Evolutionary conservation across 1,140 invertebrate genomes (phyloP).

Genomic region (Cyclina sinensis): DNA sequence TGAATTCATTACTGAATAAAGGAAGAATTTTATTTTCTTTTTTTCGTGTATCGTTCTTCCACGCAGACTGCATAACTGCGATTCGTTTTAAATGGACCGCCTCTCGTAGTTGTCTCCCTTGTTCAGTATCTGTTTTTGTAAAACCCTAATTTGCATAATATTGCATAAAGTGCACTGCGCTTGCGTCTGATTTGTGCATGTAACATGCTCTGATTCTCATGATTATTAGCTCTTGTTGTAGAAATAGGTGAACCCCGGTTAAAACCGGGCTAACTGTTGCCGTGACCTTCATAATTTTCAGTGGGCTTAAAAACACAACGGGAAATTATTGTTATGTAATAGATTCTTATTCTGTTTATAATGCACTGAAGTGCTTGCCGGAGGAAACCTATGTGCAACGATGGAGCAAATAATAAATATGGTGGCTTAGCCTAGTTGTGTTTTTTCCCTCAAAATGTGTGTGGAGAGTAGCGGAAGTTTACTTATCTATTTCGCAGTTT

Average conservation of each 20-base stretch:
- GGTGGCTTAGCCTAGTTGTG: conserved; percentile 36
- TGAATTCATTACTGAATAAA: too few species aligned
- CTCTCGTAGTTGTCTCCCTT: not conserved
- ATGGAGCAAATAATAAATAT: conserved; percentile 16
- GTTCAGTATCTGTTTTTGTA: not conserved
- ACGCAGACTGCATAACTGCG: not conserved
- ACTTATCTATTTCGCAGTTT: not conserved
- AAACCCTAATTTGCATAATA: conserved; percentile 30
- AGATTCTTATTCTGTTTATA: not conserved
- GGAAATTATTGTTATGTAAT: conserved; percentile 1
- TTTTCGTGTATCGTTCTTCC: too few species aligned
- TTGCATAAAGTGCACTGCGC: conserved; percentile 28
- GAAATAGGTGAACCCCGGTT: conserved; percentile 17
- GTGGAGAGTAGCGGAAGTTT: not conserved
- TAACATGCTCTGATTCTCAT: conserved; percentile 25
- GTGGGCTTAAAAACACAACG: too few species aligned
- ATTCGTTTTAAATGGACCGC: not conserved
- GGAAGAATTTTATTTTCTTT: too few species aligned
- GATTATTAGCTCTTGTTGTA: conserved; percentile 14
- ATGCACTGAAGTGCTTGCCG: not conserved
- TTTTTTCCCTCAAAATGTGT: conserved; percentile 31
- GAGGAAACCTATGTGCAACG: not conserved
- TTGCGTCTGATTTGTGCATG: conserved; percentile 18
- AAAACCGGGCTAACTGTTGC: conserved; percentile 5
- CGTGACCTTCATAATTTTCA: not conserved